These are phyloP conservation scores for Micrasema minimum DNA, from an alignment of 1,140 invertebrate species.

Conservation along the genomic window DNA sequence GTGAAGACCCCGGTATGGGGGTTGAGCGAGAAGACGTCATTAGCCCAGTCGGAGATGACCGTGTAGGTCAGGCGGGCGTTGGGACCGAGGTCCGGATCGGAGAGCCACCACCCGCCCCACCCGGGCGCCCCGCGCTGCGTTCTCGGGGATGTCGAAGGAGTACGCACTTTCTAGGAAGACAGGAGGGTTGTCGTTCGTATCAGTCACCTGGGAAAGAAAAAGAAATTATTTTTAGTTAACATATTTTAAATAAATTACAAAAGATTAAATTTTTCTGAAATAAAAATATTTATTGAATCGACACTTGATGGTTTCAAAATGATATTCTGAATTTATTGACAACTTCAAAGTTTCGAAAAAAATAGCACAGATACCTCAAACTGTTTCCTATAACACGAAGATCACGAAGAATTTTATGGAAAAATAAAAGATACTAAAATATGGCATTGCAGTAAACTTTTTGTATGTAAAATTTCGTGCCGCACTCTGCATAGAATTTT, in stretches of 20 bases:
- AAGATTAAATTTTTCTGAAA: background rate
- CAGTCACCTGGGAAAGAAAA: slow-evolving; percentile 76
- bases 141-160: slow-evolving; percentile 90
- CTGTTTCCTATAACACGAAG: too few species aligned
- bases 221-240: background rate
- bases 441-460: too few species aligned
- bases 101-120: slow-evolving; percentile 85
- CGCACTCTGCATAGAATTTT: too few species aligned
- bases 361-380: too few species aligned
- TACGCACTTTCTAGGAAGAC: slow-evolving; percentile 86
- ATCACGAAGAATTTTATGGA: too few species aligned
- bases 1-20: slow-evolving; percentile 90
- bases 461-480: too few species aligned
- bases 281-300: too few species aligned
- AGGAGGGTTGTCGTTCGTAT: slow-evolving; percentile 95
- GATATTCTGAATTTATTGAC: too few species aligned
- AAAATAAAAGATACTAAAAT: too few species aligned
- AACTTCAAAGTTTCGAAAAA: too few species aligned
- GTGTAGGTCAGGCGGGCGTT: slow-evolving; percentile 91
- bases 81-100: slow-evolving; percentile 83
- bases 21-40: slow-evolving; percentile 93
- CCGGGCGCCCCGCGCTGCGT: slow-evolving; percentile 79
- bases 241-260: background rate
- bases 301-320: too few species aligned
- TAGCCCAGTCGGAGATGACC: slow-evolving; percentile 92